Conservation (phyloP, 2,797 vertebrate genomes). For the Sardinella longiceps region DNA sequence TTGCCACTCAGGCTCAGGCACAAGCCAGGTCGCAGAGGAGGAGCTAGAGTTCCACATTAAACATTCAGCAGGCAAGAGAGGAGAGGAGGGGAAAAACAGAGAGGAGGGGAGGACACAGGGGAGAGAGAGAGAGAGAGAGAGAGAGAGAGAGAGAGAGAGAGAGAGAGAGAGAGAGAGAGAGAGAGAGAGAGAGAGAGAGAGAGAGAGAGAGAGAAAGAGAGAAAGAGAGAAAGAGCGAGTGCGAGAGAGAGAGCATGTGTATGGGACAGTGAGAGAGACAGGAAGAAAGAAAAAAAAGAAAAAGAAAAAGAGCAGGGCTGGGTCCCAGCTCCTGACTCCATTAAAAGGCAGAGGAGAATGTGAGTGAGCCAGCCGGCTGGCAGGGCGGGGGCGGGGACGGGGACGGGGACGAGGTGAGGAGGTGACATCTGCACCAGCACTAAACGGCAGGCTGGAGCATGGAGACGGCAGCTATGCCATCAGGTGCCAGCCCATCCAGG, state of each 20-base stretch:
- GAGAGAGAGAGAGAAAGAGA: not conserved
- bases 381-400: not conserved
- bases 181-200: not conserved
- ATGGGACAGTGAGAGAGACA: not conserved
- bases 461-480: not conserved
- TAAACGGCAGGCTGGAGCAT: not conserved
- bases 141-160: not conserved
- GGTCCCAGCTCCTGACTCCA: not conserved
- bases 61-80: constrained; percentile 63
- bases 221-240: not conserved
- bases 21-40: not conserved
- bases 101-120: not conserved
- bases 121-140: not conserved
- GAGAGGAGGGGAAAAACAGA: constrained; percentile 5
- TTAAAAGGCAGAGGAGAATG: constrained; percentile 1
- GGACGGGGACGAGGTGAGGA: not conserved
- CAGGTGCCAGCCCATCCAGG: not conserved
- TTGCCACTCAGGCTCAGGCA: not conserved
- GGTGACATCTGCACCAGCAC: not conserved
- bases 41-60: constrained; percentile 55
- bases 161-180: not conserved
- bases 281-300: not conserved
- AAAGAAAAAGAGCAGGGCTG: not conserved
- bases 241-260: not conserved
- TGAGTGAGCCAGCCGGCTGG: too few relatives aligned